A percentile compares a stretch with the other conserved stretches of the same genome.
Evolutionary conservation across 2,113 vertebrate genomes (phyloP).

Genomic region (Cinclus mexicanus): DNA sequence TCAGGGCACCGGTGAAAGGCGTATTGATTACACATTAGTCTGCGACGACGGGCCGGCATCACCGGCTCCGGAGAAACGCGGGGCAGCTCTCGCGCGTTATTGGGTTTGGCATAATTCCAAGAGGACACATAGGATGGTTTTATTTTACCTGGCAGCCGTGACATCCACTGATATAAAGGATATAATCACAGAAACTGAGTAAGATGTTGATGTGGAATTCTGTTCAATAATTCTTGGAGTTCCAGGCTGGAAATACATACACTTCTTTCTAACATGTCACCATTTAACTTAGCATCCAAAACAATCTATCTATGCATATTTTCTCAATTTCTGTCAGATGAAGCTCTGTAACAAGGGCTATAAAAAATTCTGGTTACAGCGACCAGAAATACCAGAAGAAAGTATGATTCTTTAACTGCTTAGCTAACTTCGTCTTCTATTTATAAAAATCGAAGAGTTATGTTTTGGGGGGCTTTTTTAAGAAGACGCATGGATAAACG

Average conservation of each 20-base stretch:
- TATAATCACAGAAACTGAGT: conserved; percentile 55
- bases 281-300: conserved; percentile 48
- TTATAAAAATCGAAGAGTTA: not conserved
- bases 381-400: not conserved
- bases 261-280: not conserved
- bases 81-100: conserved; percentile 20
- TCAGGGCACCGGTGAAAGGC: conserved; percentile 28
- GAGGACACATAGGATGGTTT: conserved; percentile 47
- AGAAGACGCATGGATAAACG: not conserved
- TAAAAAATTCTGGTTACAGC: not conserved
- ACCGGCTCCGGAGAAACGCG: not conserved
- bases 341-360: not conserved
- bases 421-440: not conserved
- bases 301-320: conserved; percentile 12
- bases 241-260: conserved; percentile 27
- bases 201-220: conserved; percentile 50
- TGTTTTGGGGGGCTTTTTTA: not conserved
- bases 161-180: conserved; percentile 66
- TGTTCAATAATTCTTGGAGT: conserved; percentile 1
- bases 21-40: conserved; percentile 68
- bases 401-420: not conserved
- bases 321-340: conserved; percentile 34
- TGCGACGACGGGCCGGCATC: conserved; percentile 20
- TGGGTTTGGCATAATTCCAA: conserved; percentile 58
- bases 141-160: conserved; percentile 64